Base-by-base conservation (phyloP, 1,140 invertebrate species). In the Nautilus pompilius region DNA sequence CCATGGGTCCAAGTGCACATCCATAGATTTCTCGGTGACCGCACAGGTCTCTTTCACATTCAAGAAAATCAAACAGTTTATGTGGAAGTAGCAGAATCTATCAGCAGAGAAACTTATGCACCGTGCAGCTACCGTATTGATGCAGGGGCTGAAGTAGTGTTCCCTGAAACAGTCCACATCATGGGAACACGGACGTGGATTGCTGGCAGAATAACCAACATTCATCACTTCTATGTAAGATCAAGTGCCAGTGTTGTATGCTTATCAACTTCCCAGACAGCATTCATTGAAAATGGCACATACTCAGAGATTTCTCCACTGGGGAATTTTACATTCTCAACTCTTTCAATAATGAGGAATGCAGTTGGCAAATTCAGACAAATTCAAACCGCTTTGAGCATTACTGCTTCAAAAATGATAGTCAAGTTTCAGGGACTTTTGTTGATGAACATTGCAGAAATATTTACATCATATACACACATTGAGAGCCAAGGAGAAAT, bases 81-180 rank as follows among this genome's bases (percentile, higher is more conserved):
- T 64, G 75, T 74, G 0, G 75, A 77, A 57, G 70, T 75, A 26
- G 61, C 70, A 17, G 75, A 75, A 51, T 77, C 75, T 32, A 41
- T 70, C 4, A 67, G 60, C 17, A 73, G 75, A 66, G 71, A 75
- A 58, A 68, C 71, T 17, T 60, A 67, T 34, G 75, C 75, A 46
- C 75, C 75, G 13, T 75, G 73, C 60, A 77, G 73, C 58, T 77
- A 71, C 51, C 64, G 70, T 46, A 71, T 72, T 36, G 75, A 77
- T 60, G 64, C 55, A 22, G 72, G 62, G 17, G 62, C 73, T 13
- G 75, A 77, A 55, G 66, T 75, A 15, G 48, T 75, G 10, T 63
- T 77, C 36, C 73, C 75, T 29, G 66, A 73, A 48, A 66, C 66
- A 17, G 66, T 68, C 13, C 68, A 75, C 30, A 57, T 77, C 24